Conservation (phyloP, 2,113 vertebrate genomes). For the Chloroceryle aenea region DNA sequence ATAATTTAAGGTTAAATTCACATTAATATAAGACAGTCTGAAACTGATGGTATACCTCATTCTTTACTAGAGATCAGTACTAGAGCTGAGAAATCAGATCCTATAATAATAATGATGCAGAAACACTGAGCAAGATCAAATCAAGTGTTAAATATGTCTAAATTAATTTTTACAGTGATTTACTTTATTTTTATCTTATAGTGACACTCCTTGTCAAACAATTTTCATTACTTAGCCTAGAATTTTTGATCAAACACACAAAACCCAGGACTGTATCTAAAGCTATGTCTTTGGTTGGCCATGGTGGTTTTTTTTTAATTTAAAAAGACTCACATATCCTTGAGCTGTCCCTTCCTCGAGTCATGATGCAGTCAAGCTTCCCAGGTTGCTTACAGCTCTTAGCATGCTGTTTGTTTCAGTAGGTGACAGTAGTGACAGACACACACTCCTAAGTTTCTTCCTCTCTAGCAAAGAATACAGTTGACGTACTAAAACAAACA, state of each 20-base stretch:
- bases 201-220: not conserved
- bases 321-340: not conserved
- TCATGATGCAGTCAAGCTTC: not conserved
- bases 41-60: not conserved
- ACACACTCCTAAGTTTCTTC: not conserved
- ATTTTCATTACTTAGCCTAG: not conserved
- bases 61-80: not conserved
- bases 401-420: not conserved
- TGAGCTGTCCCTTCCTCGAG: not conserved
- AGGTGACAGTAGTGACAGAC: not conserved
- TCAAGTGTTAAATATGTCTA: constrained; percentile 15
- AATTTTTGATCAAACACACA: not conserved
- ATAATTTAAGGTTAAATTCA: not conserved
- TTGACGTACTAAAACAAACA: not conserved
- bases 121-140: constrained; percentile 30
- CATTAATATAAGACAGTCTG: not conserved
- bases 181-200: not conserved
- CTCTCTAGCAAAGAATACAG: not conserved
- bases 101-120: not conserved
- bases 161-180: not conserved
- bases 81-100: not conserved
- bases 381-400: not conserved
- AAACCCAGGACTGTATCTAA: not conserved
- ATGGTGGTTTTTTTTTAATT: not conserved
- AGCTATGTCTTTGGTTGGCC: not conserved